phyloP scores from a whole-genome alignment of 2,888 invertebrate species.

The Drosophila yooni region DNA sequence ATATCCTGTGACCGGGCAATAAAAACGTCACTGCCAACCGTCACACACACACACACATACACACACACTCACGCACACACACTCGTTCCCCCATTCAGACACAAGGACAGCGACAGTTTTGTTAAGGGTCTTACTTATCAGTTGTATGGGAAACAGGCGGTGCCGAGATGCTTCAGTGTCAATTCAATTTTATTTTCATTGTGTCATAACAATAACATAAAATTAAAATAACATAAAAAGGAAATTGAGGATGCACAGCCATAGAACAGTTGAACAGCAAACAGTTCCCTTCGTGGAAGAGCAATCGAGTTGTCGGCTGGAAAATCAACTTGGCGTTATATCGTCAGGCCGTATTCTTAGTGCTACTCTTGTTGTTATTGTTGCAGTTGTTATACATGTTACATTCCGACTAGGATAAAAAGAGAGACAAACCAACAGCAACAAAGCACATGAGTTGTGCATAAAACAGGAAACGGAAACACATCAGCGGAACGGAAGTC shows the following conservation, averaged over 20 bases:
- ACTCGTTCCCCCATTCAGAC: conserved; percentile 1
- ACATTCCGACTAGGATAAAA: conserved; percentile 34
- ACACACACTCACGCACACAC: not conserved
- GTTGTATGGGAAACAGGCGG: conserved; percentile 13
- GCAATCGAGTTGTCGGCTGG: conserved; percentile 47
- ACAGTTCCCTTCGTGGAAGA: not conserved
- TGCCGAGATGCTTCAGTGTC: conserved; percentile 82
- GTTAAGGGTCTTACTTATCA: conserved; percentile 60
- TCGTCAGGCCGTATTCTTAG: conserved; percentile 58
- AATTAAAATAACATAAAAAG: conserved; percentile 85
- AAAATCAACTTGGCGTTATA: conserved; percentile 83
- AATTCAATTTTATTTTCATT: conserved; percentile 85
- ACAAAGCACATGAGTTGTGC: conserved; percentile 65
- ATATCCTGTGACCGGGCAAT: conserved; percentile 82
- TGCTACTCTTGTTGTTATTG: conserved; percentile 5
- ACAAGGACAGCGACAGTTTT: conserved; percentile 27
- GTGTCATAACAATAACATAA: conserved; percentile 86
- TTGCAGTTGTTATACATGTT: conserved; percentile 69
- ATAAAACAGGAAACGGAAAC: conserved; percentile 83
- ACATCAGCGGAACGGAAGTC: conserved; percentile 84
- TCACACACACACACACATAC: conserved; percentile 41
- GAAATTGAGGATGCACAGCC: conserved; percentile 84
- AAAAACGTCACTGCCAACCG: conserved; percentile 83
- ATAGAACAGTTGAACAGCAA: conserved; percentile 7
- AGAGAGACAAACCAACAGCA: conserved; percentile 32